Conservation (phyloP, 2,113 vertebrate species). For the Podiceps cristatus region DNA sequence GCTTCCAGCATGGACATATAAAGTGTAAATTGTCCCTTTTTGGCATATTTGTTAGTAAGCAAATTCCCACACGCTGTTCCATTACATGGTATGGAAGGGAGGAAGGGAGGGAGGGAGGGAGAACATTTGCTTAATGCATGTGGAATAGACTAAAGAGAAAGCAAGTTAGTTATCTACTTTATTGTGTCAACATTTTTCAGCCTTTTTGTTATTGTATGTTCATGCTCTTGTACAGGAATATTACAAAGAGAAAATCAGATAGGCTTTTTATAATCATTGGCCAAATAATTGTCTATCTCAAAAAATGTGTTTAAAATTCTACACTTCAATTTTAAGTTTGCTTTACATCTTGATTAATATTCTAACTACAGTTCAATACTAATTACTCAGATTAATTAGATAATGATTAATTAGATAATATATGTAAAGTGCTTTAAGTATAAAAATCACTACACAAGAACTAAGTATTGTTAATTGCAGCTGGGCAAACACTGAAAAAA, state of each 20-base stretch:
- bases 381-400: slow-evolving; percentile 45
- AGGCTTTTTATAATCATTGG: background rate
- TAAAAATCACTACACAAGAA: slow-evolving; percentile 1
- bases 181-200: background rate
- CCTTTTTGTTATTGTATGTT: background rate
- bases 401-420: slow-evolving; percentile 25
- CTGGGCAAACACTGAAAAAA: slow-evolving; percentile 14
- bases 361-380: background rate
- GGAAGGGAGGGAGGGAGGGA: background rate
- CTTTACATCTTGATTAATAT: background rate
- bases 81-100: background rate
- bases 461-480: slow-evolving; percentile 33
- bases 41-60: background rate
- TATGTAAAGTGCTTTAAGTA: background rate
- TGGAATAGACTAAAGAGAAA: background rate
- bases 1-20: background rate
- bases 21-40: background rate
- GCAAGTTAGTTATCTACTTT: background rate
- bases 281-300: background rate
- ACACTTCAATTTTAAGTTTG: background rate
- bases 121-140: background rate
- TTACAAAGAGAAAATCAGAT: background rate
- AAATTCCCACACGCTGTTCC: background rate
- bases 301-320: background rate
- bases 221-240: background rate